These are phyloP conservation scores for Bombus impatiens DNA, from an alignment of 1,140 invertebrate genomes.

Conservation along the genomic window DNA sequence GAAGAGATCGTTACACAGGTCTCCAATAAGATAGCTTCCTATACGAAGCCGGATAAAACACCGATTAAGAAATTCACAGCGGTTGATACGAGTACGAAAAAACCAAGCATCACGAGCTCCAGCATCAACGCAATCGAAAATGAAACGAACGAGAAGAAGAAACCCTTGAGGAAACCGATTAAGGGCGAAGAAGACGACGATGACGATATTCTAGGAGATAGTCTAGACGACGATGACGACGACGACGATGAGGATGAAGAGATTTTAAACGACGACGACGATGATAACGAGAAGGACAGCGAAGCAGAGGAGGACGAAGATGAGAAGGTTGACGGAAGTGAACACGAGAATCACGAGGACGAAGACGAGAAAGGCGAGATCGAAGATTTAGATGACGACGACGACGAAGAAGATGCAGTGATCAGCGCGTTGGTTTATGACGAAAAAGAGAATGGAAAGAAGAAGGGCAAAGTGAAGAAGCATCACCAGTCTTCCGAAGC, in stretches of 20 bases:
- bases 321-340: constrained; percentile 56
- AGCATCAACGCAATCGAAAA: constrained; percentile 72
- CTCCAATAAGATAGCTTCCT: constrained; percentile 55
- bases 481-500: constrained; percentile 59
- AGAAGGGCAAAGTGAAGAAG: constrained; percentile 59
- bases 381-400: constrained; percentile 66
- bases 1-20: constrained; percentile 55
- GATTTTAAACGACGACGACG: constrained; percentile 50
- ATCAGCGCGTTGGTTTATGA: constrained; percentile 70
- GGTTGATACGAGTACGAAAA: constrained; percentile 56
- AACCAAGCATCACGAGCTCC: constrained; percentile 64
- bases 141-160: constrained; percentile 65
- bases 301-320: constrained; percentile 53
- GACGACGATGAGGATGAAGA: constrained; percentile 64
- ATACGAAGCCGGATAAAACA: constrained; percentile 48
- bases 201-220: constrained; percentile 60
- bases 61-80: constrained; percentile 58
- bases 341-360: constrained; percentile 52
- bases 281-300: constrained; percentile 59
- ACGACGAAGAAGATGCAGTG: constrained; percentile 70
- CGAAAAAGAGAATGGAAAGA: constrained; percentile 65
- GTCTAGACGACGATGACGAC: constrained; percentile 68
- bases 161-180: constrained; percentile 50
- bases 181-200: constrained; percentile 70
- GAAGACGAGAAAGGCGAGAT: constrained; percentile 61